Percentiles rank a stretch among this genome's conserved stretches.
These are phyloP conservation scores for Dicycla oo DNA, from an alignment of 2,888 invertebrate species.

Conservation along the genomic window DNA sequence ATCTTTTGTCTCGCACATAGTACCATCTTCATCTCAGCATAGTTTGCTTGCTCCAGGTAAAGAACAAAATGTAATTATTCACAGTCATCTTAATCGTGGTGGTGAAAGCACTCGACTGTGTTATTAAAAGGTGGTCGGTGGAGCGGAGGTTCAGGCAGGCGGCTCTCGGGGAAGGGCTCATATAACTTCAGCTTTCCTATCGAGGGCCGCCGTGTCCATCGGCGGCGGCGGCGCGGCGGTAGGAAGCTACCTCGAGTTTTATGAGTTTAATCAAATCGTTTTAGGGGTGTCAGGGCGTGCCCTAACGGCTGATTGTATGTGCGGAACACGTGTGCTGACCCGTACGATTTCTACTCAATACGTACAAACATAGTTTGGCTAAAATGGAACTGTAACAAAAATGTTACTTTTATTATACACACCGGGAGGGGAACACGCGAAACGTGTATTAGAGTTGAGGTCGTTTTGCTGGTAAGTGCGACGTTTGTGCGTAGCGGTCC, in stretches of 20 bases:
- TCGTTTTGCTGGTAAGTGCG: slow-evolving; percentile 69
- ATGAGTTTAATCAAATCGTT: slow-evolving; percentile 89
- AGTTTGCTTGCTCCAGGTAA: slow-evolving; percentile 18
- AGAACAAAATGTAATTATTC: slow-evolving; percentile 77
- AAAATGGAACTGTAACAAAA: slow-evolving; percentile 74
- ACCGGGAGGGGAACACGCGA: slow-evolving; percentile 75
- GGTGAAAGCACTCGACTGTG: slow-evolving; percentile 86
- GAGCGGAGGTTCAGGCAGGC: slow-evolving; percentile 72
- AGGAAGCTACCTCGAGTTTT: slow-evolving; percentile 81
- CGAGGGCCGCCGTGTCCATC: slow-evolving; percentile 60
- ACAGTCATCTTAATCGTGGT: slow-evolving; percentile 83
- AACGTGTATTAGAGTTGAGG: slow-evolving; percentile 77
- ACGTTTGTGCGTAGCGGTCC: slow-evolving; percentile 70
- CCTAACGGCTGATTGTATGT: slow-evolving; percentile 84
- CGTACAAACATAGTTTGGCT: slow-evolving; percentile 71
- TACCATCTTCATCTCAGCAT: slow-evolving; percentile 8
- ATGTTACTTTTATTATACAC: slow-evolving; percentile 75
- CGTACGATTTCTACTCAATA: slow-evolving; percentile 70
- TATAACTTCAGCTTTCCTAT: slow-evolving; percentile 81
- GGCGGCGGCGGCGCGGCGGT: slow-evolving; percentile 61
- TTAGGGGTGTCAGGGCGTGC: slow-evolving; percentile 83
- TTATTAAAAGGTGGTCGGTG: slow-evolving; percentile 85
- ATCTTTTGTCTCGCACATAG: neutral
- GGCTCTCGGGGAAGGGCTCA: slow-evolving; percentile 77
- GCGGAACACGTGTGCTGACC: slow-evolving; percentile 83